A percentile compares a stretch with the other conserved stretches of the same genome.
Conservation (phyloP, 2,888 invertebrate species). For the Tholera decimalis region DNA sequence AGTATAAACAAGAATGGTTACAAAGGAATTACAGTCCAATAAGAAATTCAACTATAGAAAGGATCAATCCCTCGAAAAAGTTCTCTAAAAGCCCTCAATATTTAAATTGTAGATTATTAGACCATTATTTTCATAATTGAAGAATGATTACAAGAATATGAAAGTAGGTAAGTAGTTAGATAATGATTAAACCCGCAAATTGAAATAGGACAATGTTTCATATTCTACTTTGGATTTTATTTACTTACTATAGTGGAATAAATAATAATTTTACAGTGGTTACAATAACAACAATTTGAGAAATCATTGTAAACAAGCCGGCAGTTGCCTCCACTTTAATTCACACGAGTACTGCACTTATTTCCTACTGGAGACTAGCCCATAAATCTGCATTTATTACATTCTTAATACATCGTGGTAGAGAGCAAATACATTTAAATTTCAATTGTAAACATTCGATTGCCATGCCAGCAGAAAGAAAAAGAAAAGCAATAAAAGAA, state of each 20-base stretch:
- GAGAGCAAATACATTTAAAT: background rate
- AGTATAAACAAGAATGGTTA: background rate
- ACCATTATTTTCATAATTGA: slow-evolving; percentile 4
- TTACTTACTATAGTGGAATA: slow-evolving; percentile 95
- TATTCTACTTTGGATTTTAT: background rate
- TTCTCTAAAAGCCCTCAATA: too few species aligned
- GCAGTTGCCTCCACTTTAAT: slow-evolving; percentile 20
- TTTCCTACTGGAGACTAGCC: background rate
- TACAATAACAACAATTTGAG: slow-evolving; percentile 86
- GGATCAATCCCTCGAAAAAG: background rate
- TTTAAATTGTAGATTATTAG: too few species aligned
- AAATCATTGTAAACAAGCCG: slow-evolving; percentile 80
- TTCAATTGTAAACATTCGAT: slow-evolving; percentile 32
- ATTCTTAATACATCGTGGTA: background rate
- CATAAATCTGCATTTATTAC: slow-evolving; percentile 3
- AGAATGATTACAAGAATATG: background rate
- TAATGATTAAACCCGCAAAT: background rate
- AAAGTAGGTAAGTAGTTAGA: background rate
- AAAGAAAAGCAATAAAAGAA: too few species aligned
- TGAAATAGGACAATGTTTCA: background rate
- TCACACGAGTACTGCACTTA: slow-evolving; percentile 1
- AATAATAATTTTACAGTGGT: slow-evolving; percentile 94
- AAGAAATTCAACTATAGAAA: background rate
- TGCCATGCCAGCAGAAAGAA: slow-evolving; percentile 38
- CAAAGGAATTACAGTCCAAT: background rate